Conservation (phyloP, 2,797 vertebrate species). For the Glossophaga mutica region DNA sequence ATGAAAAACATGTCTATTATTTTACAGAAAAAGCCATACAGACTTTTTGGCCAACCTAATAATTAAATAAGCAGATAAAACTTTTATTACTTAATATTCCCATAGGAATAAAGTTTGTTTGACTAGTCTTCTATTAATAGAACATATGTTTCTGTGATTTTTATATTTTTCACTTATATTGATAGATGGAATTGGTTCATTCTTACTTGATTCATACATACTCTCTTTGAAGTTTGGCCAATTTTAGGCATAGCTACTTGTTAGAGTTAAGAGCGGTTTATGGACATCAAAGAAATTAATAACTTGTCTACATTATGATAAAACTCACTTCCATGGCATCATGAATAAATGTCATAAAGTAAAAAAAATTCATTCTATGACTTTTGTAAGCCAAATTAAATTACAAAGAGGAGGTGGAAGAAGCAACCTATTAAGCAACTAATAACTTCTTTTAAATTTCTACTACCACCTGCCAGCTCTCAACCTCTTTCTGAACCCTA, state of each 20-base stretch:
- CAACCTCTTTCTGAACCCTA: neutral
- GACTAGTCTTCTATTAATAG: neutral
- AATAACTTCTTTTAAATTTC: neutral
- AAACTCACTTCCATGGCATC: neutral
- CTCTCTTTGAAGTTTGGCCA: neutral
- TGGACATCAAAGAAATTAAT: neutral
- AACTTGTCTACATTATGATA: neutral
- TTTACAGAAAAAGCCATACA: neutral
- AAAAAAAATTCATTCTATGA: neutral
- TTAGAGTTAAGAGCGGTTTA: neutral
- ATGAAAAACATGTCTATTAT: neutral
- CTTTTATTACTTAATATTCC: neutral
- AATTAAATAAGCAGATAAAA: neutral
- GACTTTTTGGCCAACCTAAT: neutral
- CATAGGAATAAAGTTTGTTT: neutral
- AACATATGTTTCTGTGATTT: neutral
- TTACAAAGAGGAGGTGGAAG: neutral
- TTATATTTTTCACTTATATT: neutral
- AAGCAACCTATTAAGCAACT: neutral
- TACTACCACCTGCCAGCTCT: neutral
- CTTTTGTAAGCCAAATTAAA: slow-evolving; percentile 8
- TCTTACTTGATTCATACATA: neutral
- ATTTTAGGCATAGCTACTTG: slow-evolving; percentile 11
- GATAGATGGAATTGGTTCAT: neutral
- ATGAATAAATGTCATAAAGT: neutral